Conservation (phyloP, 2,888 invertebrate genomes). For the Cryptosula pallasiana region DNA sequence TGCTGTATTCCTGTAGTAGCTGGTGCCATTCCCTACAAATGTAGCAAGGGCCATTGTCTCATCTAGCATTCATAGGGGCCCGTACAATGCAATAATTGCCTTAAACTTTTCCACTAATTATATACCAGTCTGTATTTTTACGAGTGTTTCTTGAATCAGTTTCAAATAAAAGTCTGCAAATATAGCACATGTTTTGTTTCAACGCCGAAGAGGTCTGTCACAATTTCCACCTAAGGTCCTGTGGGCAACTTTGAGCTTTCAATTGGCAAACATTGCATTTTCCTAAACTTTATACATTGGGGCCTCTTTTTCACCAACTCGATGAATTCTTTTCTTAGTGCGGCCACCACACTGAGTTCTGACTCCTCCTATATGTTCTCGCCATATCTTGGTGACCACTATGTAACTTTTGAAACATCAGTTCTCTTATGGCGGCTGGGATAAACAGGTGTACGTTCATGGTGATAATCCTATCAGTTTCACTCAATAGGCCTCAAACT, state of each 20-base stretch:
- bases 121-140: neutral
- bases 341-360: neutral
- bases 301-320: no score
- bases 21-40: neutral
- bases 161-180: neutral
- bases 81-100: neutral
- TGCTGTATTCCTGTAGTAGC: neutral
- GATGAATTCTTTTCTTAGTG: neutral
- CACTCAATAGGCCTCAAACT: no score
- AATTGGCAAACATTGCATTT: no score
- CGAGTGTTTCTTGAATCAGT: neutral
- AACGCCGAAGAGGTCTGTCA: neutral
- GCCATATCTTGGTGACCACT: neutral
- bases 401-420: neutral
- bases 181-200: neutral
- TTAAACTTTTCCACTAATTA: neutral
- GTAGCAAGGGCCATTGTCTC: constrained; percentile 1
- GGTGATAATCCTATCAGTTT: no score
- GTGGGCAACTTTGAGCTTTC: no score
- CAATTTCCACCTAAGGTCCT: neutral
- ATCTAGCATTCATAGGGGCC: neutral
- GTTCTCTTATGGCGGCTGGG: neutral
- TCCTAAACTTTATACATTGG: no score
- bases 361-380: neutral
- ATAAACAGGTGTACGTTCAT: no score